Evolutionary conservation across 2,113 vertebrate species (phyloP), one percentile per base, ranked within the genome.

Genomic region (Chaetura pelagica): DNA sequence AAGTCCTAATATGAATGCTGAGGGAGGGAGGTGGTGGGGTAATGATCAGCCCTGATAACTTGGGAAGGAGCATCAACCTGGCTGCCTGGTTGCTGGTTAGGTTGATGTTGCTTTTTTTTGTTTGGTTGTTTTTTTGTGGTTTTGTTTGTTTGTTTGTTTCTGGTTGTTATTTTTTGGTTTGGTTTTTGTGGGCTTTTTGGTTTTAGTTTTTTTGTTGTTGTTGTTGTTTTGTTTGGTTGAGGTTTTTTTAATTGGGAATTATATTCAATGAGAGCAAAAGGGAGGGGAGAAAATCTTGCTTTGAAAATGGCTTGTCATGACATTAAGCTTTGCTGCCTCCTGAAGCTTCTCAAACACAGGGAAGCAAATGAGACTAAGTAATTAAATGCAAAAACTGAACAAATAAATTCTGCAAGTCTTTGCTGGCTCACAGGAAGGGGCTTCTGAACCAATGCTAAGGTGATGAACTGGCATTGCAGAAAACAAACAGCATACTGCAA

Each of bases 241-340:
- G n/a, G n/a, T 26, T 18, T 7, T 44, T 40, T 63, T 34, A 15
- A 69, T 32, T 88, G 40, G 27, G 55, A 85, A 75, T 76, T 57
- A 29, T 20, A 63, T 67, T 20, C 26, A 84, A 26, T 74, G 21
- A 18, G 38, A 58, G 35, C 15, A 59, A 84, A 86, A 69, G 10
- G 3, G 12, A 12, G 4, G 17, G 44, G 26, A 69, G 49, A 57
- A 73, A 80, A 67, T 86, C 61, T 71, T 67, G 38, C 72, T 88
- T 90, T 94, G 79, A 90, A 92, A 94, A 77, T 57, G 29, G 32
- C 23, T 93, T 90, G 64, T 95, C 61, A 75, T 74, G 83, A 87
- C n/a, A 63, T 59, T 52, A 63, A 84, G 64, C 73, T 89, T 74
- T 84, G 8, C 61, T 67, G 54, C 83, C 83, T 88, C 73, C 62